phyloP scores from a whole-genome alignment of 2,113 vertebrate species.

The Macheiramphus alcinus region DNA sequence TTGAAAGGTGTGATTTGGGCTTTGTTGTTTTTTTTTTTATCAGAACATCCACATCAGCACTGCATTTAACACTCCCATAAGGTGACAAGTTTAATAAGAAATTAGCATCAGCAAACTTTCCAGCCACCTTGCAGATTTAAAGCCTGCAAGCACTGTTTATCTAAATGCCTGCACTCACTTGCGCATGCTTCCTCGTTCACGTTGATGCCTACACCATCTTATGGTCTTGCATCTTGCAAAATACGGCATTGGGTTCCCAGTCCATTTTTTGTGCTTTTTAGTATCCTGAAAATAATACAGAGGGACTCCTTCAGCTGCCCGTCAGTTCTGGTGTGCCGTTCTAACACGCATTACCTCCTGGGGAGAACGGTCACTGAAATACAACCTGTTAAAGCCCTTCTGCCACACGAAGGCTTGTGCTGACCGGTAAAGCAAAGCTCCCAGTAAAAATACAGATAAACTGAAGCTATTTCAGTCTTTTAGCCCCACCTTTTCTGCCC shows the following conservation, averaged over 20 bases:
- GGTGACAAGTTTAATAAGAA: background rate
- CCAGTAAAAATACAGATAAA: background rate
- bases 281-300: background rate
- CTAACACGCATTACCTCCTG: background rate
- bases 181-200: background rate
- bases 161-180: background rate
- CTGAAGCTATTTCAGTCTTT: background rate
- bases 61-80: background rate
- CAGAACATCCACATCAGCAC: background rate
- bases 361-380: background rate
- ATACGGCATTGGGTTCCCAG: background rate
- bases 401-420: background rate
- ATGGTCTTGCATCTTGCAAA: background rate
- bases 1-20: background rate
- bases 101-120: background rate
- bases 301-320: background rate
- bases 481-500: background rate
- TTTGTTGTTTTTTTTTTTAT: background rate
- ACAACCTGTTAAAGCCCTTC: background rate
- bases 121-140: background rate
- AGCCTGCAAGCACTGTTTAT: background rate
- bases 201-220: background rate
- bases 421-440: background rate
- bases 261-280: background rate
- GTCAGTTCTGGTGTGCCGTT: background rate